Evolutionary conservation across 1,140 invertebrate genomes (phyloP).

Genomic region (Holotrichia oblita): DNA sequence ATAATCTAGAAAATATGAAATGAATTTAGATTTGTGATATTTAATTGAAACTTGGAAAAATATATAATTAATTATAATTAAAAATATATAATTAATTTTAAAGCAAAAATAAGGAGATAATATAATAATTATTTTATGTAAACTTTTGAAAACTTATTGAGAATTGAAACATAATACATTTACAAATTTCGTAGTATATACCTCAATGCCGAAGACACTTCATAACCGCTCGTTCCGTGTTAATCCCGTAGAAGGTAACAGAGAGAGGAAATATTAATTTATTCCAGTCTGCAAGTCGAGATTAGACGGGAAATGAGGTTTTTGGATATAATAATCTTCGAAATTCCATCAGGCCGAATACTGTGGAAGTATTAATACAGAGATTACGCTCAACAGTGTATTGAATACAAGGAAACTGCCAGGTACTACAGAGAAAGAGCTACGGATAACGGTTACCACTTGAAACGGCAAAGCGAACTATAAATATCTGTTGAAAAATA

Average conservation of each 20-base stretch:
- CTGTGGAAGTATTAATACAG: background rate
- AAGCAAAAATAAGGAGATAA: too few species aligned
- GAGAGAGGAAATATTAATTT: background rate
- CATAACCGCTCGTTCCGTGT: background rate
- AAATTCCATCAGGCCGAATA: background rate
- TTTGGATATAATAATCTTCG: background rate
- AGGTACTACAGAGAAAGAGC: too few species aligned
- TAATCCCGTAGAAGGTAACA: background rate
- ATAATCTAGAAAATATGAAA: too few species aligned
- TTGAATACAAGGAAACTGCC: background rate
- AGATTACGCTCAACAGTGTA: background rate
- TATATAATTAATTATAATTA: too few species aligned
- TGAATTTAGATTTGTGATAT: too few species aligned
- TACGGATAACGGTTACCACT: background rate
- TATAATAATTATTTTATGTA: too few species aligned
- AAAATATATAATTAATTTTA: too few species aligned
- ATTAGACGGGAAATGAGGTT: background rate
- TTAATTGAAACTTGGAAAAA: too few species aligned
- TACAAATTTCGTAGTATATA: too few species aligned
- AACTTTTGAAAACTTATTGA: too few species aligned
- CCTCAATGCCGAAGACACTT: background rate
- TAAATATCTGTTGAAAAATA: too few species aligned
- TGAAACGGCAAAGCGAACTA: background rate
- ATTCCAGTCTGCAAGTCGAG: background rate
- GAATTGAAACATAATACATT: too few species aligned